Evolutionary conservation across 2,888 invertebrate genomes (phyloP), one percentile per base, ranked within the genome.

Genomic region (Leptodirus hochenwartii): DNA sequence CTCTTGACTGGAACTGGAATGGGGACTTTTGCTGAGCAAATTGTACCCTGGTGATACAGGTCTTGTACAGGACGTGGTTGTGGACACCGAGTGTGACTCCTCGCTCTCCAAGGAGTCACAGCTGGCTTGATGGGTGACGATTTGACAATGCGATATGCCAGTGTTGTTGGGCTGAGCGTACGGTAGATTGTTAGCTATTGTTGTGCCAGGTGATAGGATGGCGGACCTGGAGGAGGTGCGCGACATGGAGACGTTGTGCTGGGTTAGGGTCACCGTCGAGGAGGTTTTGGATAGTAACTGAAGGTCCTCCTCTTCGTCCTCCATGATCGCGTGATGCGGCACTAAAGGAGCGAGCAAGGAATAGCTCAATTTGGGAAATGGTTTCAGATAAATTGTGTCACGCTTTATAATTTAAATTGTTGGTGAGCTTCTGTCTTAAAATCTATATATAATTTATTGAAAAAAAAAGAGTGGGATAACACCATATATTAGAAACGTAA

Each of bases 1-100:
- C 46, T 75, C 74, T 47, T 74, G 73, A 35, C 72, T 72, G 15
- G 73, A 74, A 44, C 73, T 73, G 2, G 74, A 74, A 33, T 53
- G 55, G 17, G 53, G 53, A 8, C 54, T 54, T 41, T 53, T 55
- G 30, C 50, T 53, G 30, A 51, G 33, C 26, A 51, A 38, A 25
- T 50, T 54, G 37, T 53, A 52, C 28, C 46, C 46, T 8, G 50
- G 53, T 15, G 53, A 51, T 3, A 39, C 44, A n/a, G n/a, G n/a
- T n/a, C n/a, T n/a, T n/a, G n/a, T n/a, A n/a, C n/a, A n/a, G 5
- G 37, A 30, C 29, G 50, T 53, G 29, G 43, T 46, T 17, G 53
- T 51, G 4, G 49, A 39, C 10, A 45, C 45, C 22, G 50, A 57
- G 14, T 41, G 42, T 10, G 47, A 51, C 36, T 63, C 66, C 34